Percentiles rank a stretch among this genome's conserved stretches.
These are phyloP conservation scores for Diarsia brunnea DNA, from an alignment of 2,888 invertebrate genomes.

Conservation along the genomic window DNA sequence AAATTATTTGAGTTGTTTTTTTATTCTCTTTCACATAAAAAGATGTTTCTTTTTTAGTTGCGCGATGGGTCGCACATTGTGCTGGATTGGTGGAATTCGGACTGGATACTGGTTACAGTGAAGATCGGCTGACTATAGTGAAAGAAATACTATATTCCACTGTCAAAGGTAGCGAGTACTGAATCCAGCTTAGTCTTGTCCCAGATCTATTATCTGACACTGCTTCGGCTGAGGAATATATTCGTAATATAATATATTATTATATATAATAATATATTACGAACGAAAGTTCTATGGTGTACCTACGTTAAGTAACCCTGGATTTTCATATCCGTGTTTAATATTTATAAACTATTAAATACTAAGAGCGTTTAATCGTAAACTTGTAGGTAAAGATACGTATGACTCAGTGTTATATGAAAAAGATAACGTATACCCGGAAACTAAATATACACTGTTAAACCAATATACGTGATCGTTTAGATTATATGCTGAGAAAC, in stretches of 20 bases:
- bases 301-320: not conserved
- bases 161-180: too few species aligned
- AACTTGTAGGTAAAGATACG: not conserved
- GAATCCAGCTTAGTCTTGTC: too few species aligned
- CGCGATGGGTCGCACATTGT: too few species aligned
- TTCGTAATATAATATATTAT: too few species aligned
- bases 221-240: not conserved
- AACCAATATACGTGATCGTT: constrained; percentile 44
- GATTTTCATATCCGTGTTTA: not conserved
- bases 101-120: too few species aligned
- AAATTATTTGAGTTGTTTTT: constrained; percentile 23
- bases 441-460: constrained; percentile 41
- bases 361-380: not conserved
- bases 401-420: constrained; percentile 14
- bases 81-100: too few species aligned
- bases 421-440: constrained; percentile 23
- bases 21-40: not conserved
- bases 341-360: not conserved
- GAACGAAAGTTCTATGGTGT: not conserved
- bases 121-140: too few species aligned
- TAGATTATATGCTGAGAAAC: constrained; percentile 45
- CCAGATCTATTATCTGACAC: not conserved
- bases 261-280: not conserved
- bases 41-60: not conserved
- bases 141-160: too few species aligned